phyloP scores from a whole-genome alignment of 2,888 invertebrate genomes.

The Noctua janthe region DNA sequence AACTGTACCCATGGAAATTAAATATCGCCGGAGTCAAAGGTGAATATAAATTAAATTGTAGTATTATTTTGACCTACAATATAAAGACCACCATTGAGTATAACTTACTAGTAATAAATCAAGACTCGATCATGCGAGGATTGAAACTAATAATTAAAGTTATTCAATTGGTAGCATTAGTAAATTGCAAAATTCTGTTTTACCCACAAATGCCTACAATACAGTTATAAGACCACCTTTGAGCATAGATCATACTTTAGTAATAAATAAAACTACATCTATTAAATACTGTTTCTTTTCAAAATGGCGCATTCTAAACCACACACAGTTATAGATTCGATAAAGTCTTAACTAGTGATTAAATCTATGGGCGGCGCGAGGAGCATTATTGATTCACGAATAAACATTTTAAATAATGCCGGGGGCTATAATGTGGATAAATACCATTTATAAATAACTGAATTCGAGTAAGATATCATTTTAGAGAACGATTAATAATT shows the following conservation, averaged over 20 bases:
- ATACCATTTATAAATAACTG: slow-evolving; percentile 44
- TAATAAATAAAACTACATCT: slow-evolving; percentile 18
- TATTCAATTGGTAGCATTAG: neutral
- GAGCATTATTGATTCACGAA: slow-evolving; percentile 57
- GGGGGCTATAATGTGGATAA: slow-evolving; percentile 38
- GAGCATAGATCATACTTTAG: neutral
- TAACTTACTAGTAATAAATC: neutral
- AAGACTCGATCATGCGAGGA: slow-evolving; percentile 1
- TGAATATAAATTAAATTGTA: neutral
- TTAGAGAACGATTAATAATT: slow-evolving; percentile 22
- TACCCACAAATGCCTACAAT: neutral
- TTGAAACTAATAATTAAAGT: neutral
- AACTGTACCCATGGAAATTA: neutral
- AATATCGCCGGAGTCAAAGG: neutral
- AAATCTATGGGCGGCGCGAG: slow-evolving; percentile 51
- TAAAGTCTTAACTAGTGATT: slow-evolving; percentile 31
- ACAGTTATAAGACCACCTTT: slow-evolving; percentile 43
- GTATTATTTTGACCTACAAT: neutral
- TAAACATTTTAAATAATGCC: slow-evolving; percentile 50
- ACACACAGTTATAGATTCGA: slow-evolving; percentile 43
- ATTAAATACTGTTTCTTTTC: slow-evolving; percentile 18
- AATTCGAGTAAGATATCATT: slow-evolving; percentile 57
- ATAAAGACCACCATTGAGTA: neutral
- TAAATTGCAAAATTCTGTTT: neutral
- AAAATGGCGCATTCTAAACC: slow-evolving; percentile 46